Conservation (phyloP, 2,888 invertebrate species). For the Temnothorax rugatulus region DNA sequence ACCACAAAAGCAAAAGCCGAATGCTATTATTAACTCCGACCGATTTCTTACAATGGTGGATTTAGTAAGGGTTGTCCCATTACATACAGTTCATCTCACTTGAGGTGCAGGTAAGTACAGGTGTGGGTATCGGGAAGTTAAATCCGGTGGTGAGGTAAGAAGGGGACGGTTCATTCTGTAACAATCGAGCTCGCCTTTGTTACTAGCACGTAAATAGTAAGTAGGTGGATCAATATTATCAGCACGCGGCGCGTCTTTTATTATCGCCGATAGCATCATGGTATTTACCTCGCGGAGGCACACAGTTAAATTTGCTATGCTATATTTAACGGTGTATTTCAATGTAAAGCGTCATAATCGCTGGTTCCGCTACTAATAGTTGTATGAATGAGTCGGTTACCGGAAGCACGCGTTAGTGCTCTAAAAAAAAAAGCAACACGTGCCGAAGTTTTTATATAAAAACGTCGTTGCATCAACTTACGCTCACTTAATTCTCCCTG, state of each 20-base stretch:
- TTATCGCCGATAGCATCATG: conserved; percentile 47
- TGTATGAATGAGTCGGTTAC: conserved; percentile 52
- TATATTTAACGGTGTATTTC: conserved; percentile 52
- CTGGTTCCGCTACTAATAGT: conserved; percentile 50
- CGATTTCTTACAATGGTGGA: conserved; percentile 82
- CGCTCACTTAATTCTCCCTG: background rate
- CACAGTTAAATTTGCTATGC: conserved; percentile 51
- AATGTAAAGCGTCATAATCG: conserved; percentile 52
- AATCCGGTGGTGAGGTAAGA: conserved; percentile 73
- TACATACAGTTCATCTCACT: conserved; percentile 81
- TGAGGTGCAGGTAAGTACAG: conserved; percentile 84
- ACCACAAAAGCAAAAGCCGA: conserved; percentile 81
- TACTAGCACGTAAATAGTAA: conserved; percentile 60
- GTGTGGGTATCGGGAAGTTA: conserved; percentile 82
- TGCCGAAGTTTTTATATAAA: conserved; percentile 37
- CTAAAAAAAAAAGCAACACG: conserved; percentile 40
- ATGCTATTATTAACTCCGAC: conserved; percentile 83
- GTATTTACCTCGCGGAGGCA: conserved; percentile 49
- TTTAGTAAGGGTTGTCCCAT: conserved; percentile 78
- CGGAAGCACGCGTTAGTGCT: conserved; percentile 51
- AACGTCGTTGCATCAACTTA: conserved; percentile 23
- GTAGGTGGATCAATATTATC: conserved; percentile 51
- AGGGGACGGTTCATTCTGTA: conserved; percentile 60
- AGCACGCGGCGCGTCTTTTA: conserved; percentile 46
- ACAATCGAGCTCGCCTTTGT: conserved; percentile 54